Percentiles rank a stretch among this genome's conserved stretches.
Evolutionary conservation across 2,797 vertebrate species (phyloP).

Genomic region (Sebastes vulpes): DNA sequence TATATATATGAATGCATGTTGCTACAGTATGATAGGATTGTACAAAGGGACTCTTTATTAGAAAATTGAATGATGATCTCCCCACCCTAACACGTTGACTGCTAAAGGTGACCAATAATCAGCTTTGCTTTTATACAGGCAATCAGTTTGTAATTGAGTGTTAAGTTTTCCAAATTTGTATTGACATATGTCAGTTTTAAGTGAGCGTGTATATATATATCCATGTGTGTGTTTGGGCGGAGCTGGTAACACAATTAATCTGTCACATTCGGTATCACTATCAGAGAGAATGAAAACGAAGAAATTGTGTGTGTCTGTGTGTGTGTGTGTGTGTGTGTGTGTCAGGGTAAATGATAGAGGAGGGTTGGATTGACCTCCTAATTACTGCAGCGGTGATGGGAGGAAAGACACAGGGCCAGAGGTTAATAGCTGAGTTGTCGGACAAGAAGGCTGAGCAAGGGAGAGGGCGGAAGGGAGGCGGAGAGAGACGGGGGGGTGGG

Average conservation of each 20-base stretch:
- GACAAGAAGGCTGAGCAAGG: constrained; percentile 53
- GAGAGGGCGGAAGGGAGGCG: background rate
- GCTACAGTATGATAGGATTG: background rate
- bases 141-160: background rate
- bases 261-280: background rate
- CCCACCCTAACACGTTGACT: background rate
- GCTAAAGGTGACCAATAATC: background rate
- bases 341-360: constrained; percentile 91
- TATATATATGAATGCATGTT: background rate
- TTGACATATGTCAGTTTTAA: background rate
- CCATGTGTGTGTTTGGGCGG: background rate
- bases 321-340: constrained; percentile 15
- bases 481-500: too few relatives aligned
- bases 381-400: constrained; percentile 96
- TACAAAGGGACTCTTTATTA: background rate
- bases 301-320: constrained; percentile 4
- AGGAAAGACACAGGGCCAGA: constrained; percentile 90
- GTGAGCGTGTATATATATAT: background rate
- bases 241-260: background rate
- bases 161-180: background rate
- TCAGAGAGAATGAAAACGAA: background rate
- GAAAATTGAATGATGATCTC: background rate
- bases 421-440: constrained; percentile 93
- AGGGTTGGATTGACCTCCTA: constrained; percentile 96
- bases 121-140: background rate